phyloP scores from a whole-genome alignment of 2,888 invertebrate genomes.

The Archips xylosteana region DNA sequence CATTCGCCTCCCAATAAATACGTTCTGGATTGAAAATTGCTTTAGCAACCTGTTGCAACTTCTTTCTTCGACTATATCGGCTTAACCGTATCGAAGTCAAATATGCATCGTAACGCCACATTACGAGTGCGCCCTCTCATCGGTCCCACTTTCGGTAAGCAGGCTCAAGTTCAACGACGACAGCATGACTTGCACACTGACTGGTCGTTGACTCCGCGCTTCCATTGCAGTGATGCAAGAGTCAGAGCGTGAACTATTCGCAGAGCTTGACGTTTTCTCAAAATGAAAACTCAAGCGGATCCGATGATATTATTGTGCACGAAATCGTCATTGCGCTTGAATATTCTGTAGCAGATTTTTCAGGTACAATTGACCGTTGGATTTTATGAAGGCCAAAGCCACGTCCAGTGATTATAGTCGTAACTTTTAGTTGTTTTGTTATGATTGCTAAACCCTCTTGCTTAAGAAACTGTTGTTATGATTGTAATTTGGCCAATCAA shows the following conservation, averaged over 20 bases:
- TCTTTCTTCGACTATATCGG: slow-evolving; percentile 42
- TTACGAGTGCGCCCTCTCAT: slow-evolving; percentile 19
- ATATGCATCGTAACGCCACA: slow-evolving; percentile 37
- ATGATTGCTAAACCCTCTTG: neutral
- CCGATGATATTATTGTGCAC: neutral
- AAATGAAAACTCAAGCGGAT: slow-evolving; percentile 3
- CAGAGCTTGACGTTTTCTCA: slow-evolving; percentile 59
- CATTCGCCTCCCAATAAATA: neutral
- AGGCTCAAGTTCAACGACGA: slow-evolving; percentile 65
- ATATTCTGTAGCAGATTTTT: neutral
- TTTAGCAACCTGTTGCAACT: too few species aligned
- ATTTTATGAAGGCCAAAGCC: neutral
- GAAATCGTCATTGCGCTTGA: neutral
- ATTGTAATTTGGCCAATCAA: neutral
- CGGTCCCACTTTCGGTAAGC: slow-evolving; percentile 33
- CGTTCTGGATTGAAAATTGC: neutral
- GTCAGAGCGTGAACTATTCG: slow-evolving; percentile 73
- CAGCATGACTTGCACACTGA: slow-evolving; percentile 64
- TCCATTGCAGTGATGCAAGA: slow-evolving; percentile 69
- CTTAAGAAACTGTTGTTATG: neutral
- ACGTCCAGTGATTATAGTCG: neutral
- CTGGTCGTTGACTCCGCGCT: slow-evolving; percentile 71
- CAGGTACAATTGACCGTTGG: neutral
- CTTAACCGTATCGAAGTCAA: slow-evolving; percentile 45
- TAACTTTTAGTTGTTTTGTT: neutral